Conservation (phyloP, 1,140 invertebrate genomes). For the Zaprionus davidi region DNA sequence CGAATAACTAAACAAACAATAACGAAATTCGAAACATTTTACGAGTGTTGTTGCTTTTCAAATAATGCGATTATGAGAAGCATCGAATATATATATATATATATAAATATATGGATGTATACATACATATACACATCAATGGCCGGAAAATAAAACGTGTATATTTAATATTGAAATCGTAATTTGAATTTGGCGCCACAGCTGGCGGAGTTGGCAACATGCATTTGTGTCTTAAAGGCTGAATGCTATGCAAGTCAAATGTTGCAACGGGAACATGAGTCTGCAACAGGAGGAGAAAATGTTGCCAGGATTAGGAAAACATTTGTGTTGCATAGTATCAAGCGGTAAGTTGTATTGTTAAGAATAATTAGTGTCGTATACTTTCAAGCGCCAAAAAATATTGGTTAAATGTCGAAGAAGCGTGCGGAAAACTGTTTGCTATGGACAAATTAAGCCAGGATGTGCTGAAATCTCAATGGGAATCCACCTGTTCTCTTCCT, state of each 20-base stretch:
- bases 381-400: neutral
- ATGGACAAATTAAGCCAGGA: no score
- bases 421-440: no score
- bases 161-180: neutral
- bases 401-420: no score
- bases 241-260: slow-evolving; percentile 1
- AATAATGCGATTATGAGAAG: slow-evolving; percentile 9
- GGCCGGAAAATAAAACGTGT: slow-evolving; percentile 32
- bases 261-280: no score
- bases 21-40: slow-evolving; percentile 36
- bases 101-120: slow-evolving; percentile 13
- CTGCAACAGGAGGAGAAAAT: neutral
- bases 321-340: neutral
- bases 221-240: no score
- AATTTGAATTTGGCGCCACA: slow-evolving; percentile 8
- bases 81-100: neutral
- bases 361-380: neutral
- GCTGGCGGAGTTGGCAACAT: no score
- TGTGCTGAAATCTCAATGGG: no score
- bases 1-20: slow-evolving; percentile 34
- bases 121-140: slow-evolving; percentile 51
- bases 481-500: no score
- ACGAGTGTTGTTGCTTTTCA: slow-evolving; percentile 40
- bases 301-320: neutral
- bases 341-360: no score